Percentiles rank a stretch among this genome's conserved stretches.
Evolutionary conservation across 2,797 vertebrate genomes (phyloP).

Genomic region (Poeciliopsis gracilis): DNA sequence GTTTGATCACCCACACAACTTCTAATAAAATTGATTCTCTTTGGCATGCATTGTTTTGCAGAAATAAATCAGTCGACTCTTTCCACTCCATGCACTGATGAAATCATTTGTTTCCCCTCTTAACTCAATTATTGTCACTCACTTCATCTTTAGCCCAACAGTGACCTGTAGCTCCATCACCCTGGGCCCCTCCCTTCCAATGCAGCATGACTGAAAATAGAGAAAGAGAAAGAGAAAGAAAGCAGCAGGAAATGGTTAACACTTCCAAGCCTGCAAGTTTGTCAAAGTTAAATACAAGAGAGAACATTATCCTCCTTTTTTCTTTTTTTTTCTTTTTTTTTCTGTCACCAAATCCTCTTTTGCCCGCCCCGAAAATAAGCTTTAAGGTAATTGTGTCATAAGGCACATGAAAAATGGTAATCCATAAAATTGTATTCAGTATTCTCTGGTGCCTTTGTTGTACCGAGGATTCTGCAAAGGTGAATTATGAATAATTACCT

Average conservation of each 20-base stretch:
- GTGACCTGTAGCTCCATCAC: slow-evolving; percentile 72
- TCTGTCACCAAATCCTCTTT: slow-evolving; percentile 61
- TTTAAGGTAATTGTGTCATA: slow-evolving; percentile 75
- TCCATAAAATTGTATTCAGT: slow-evolving; percentile 73
- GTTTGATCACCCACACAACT: slow-evolving; percentile 31
- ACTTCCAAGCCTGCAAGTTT: slow-evolving; percentile 64
- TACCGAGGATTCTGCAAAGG: slow-evolving; percentile 63
- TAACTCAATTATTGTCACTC: slow-evolving; percentile 84
- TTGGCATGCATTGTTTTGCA: slow-evolving; percentile 78
- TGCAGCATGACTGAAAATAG: slow-evolving; percentile 21
- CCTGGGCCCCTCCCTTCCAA: slow-evolving; percentile 40
- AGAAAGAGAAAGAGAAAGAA: slow-evolving; percentile 1
- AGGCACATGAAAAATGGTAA: slow-evolving; percentile 64
- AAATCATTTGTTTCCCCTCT: slow-evolving; percentile 81
- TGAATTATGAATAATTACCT: slow-evolving; percentile 75
- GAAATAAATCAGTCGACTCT: slow-evolving; percentile 76
- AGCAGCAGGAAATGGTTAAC: slow-evolving; percentile 46
- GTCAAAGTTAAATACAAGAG: slow-evolving; percentile 68
- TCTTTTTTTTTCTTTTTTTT: slow-evolving; percentile 6
- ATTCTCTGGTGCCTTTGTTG: slow-evolving; percentile 64
- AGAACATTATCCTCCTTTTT: slow-evolving; percentile 64
- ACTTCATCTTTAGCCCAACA: slow-evolving; percentile 77
- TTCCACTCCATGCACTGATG: slow-evolving; percentile 77
- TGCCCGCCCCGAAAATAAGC: slow-evolving; percentile 67
- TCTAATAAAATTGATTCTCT: slow-evolving; percentile 72